Conservation (phyloP, 2,888 invertebrate genomes). For the Plebejus argus region DNA sequence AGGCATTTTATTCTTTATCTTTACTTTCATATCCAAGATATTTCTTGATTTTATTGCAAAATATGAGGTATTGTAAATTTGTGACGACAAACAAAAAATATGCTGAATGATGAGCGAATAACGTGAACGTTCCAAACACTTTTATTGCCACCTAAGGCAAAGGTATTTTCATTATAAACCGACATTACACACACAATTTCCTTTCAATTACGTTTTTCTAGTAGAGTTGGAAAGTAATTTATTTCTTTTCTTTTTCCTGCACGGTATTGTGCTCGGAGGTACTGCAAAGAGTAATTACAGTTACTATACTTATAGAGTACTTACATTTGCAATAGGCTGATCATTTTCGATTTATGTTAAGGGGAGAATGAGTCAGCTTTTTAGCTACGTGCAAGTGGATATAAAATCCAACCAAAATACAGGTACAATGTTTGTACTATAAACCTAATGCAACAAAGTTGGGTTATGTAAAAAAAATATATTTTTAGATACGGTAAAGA, state of each 20-base stretch:
- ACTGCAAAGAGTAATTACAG: not conserved
- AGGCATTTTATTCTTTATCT: too few relatives aligned
- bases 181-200: not conserved
- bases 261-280: not conserved
- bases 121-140: not conserved
- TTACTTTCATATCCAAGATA: too few relatives aligned
- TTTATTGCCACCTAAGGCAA: not conserved
- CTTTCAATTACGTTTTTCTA: not conserved
- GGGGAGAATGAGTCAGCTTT: not conserved
- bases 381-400: not conserved
- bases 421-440: too few relatives aligned
- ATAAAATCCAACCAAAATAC: not conserved
- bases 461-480: too few relatives aligned
- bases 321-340: not conserved
- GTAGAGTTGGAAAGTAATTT: not conserved
- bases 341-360: not conserved
- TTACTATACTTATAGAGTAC: too few relatives aligned
- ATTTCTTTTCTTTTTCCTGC: not conserved
- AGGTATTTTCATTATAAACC: constrained; percentile 1
- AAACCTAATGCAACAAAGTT: too few relatives aligned
- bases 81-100: not conserved
- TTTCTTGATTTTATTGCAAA: too few relatives aligned
- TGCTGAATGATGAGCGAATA: not conserved
- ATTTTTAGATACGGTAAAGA: too few relatives aligned
- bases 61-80: too few relatives aligned